A percentile compares a stretch with the other conserved stretches of the same genome.
These are phyloP conservation scores for Rotaria socialis DNA, from an alignment of 2,888 invertebrate species.

Conservation along the genomic window DNA sequence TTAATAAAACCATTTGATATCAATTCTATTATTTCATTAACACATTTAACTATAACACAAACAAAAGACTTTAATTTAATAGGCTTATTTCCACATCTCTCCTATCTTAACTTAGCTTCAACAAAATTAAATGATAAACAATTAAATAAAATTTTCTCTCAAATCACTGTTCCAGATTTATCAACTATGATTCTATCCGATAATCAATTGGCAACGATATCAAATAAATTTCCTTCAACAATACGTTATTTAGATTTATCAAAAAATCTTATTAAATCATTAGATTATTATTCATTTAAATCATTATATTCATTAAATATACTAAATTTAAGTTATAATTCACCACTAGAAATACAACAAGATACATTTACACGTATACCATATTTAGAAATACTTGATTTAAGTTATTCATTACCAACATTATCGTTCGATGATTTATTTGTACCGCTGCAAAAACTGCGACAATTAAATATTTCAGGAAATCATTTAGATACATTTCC, in stretches of 20 bases:
- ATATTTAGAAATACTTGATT: conserved; percentile 35
- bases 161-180: neutral
- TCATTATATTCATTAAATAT: conserved; percentile 3
- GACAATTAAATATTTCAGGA: neutral
- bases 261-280: neutral
- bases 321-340: conserved; percentile 29
- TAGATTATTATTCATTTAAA: conserved; percentile 34
- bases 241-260: conserved; percentile 33
- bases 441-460: conserved; percentile 10
- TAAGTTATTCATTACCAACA: neutral
- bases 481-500: neutral
- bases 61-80: neutral
- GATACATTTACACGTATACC: conserved; percentile 35
- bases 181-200: neutral
- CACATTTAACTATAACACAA: neutral
- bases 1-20: conserved; percentile 6
- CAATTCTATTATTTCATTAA: neutral
- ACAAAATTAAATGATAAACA: conserved; percentile 5
- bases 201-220: neutral
- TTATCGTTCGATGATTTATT: conserved; percentile 23
- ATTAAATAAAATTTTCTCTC: neutral
- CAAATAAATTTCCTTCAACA: conserved; percentile 1
- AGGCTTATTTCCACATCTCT: neutral
- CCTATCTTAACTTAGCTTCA: neutral
- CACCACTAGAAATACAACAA: neutral